These are phyloP conservation scores for Austrolebias charrua DNA, from an alignment of 2,797 vertebrate genomes.

Conservation along the genomic window DNA sequence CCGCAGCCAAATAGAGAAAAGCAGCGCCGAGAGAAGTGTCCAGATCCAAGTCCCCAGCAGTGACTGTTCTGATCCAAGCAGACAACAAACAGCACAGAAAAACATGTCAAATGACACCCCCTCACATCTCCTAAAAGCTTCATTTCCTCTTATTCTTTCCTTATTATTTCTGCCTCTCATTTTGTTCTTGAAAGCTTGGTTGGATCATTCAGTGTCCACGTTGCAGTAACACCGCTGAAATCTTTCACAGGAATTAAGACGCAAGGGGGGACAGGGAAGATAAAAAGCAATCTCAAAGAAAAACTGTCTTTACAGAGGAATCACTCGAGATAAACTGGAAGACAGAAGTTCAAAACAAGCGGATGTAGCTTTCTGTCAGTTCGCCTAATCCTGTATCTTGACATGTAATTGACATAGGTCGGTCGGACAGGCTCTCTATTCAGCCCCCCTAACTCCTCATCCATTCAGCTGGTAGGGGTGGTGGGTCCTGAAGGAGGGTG, in stretches of 20 bases:
- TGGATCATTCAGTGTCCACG: slow-evolving; percentile 73
- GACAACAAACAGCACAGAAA: slow-evolving; percentile 61
- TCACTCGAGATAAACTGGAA: slow-evolving; percentile 28
- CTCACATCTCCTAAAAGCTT: slow-evolving; percentile 4
- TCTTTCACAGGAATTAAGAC: slow-evolving; percentile 55
- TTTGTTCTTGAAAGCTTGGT: slow-evolving; percentile 66
- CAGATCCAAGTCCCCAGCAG: slow-evolving; percentile 74
- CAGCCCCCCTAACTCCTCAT: slow-evolving; percentile 36
- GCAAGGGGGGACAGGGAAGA: slow-evolving; percentile 12
- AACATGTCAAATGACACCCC: slow-evolving; percentile 64
- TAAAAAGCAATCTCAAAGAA: slow-evolving; percentile 43
- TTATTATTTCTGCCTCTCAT: slow-evolving; percentile 67
- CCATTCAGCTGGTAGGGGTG: slow-evolving; percentile 48
- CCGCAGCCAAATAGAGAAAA: slow-evolving; percentile 68
- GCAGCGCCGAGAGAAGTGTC: slow-evolving; percentile 55
- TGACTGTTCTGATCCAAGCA: slow-evolving; percentile 68
- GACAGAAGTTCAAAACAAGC: slow-evolving; percentile 32
- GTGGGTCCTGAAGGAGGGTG: slow-evolving; percentile 28
- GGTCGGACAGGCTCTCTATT: slow-evolving; percentile 66
- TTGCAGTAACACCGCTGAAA: slow-evolving; percentile 71
- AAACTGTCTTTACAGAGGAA: slow-evolving; percentile 31
- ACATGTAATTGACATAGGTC: slow-evolving; percentile 68
- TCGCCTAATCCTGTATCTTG: slow-evolving; percentile 54
- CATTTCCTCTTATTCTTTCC: slow-evolving; percentile 13
- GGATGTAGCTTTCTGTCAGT: slow-evolving; percentile 47